Base-by-base conservation (phyloP, 2,888 invertebrate genomes). In the Neelides folsomi region DNA sequence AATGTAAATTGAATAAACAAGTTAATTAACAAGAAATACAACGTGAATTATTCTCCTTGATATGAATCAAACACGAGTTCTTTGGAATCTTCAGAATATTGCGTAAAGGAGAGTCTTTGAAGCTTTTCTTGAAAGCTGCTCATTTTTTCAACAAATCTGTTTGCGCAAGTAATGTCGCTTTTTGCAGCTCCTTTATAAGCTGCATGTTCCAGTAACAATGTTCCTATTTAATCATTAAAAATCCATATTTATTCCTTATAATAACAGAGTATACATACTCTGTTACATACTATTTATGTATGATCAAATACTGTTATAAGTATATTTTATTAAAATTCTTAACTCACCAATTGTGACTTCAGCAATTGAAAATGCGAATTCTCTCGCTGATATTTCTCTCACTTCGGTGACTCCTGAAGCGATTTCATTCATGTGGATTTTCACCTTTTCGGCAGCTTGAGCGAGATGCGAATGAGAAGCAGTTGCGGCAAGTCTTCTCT, bases 321-420 rank as follows among this genome's bases (percentile, higher is more conserved):
- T 3, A 2, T 20, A n/a, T 5, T 18, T 20, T 10, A 35, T 13
- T n/a, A 19, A 18, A 47, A 41, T 8, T 16, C 2, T 35, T 19
- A 13, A 1, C 54, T 61, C 53, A 66, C 67, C 66, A 20, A 66
- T 66, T 39, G 66, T 63, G 19, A 65, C 56, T 27, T 66, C 59
- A 8, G 72, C 71, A 39, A 76, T 64, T 47, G 72, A 71, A 60
- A 69, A 73, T 9, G 75, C 69, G 48, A 75, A 69, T 54, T 75
- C 72, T 45, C 76, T 59, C 1, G 75, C 73, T n/a, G 38, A 13
- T 43, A 4, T 35, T 39, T 53, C 44, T 35, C 41, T 27, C 34
- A 40, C 45, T 16, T 44, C 42, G 12, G 39, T 34, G 5, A 49
- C 38, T 20, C 44, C 42, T 6, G 43, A 27, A 7, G 60, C 41